phyloP scores from a whole-genome alignment of 2,888 invertebrate genomes.

The Cheilosia scutellata region DNA sequence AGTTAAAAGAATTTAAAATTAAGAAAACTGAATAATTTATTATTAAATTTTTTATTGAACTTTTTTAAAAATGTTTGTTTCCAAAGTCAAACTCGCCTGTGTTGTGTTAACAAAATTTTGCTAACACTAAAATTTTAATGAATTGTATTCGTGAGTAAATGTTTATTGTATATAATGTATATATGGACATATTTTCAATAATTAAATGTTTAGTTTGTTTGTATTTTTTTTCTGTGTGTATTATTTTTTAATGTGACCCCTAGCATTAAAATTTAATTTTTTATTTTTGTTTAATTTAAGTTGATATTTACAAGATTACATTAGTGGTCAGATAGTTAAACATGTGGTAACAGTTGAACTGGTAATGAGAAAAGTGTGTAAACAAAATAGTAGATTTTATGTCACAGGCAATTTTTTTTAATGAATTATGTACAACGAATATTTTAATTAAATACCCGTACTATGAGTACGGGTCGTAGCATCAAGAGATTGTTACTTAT shows the following conservation, averaged over 20 bases:
- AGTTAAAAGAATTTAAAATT: not conserved
- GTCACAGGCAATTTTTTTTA: no score
- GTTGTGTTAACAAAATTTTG: constrained; percentile 32
- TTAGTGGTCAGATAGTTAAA: constrained; percentile 33
- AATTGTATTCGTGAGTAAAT: constrained; percentile 54
- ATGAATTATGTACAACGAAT: no score
- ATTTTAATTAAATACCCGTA: no score
- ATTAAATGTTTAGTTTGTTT: constrained; percentile 35
- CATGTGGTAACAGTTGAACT: not conserved
- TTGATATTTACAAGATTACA: constrained; percentile 57
- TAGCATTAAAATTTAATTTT: constrained; percentile 37
- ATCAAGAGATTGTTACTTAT: no score
- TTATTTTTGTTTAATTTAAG: not conserved
- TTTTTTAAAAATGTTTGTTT: constrained; percentile 10
- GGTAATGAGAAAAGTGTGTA: not conserved
- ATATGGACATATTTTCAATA: constrained; percentile 53
- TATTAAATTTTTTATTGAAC: constrained; percentile 62
- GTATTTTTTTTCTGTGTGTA: not conserved
- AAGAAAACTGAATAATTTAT: constrained; percentile 57
- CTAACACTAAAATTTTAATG: constrained; percentile 39
- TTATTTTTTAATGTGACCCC: constrained; percentile 45
- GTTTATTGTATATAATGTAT: constrained; percentile 40
- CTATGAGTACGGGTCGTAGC: no score
- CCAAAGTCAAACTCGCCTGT: constrained; percentile 40
- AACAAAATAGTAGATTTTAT: not conserved